Base-by-base conservation (phyloP, 2,888 invertebrate genomes). In the Metallyticus violacea region DNA sequence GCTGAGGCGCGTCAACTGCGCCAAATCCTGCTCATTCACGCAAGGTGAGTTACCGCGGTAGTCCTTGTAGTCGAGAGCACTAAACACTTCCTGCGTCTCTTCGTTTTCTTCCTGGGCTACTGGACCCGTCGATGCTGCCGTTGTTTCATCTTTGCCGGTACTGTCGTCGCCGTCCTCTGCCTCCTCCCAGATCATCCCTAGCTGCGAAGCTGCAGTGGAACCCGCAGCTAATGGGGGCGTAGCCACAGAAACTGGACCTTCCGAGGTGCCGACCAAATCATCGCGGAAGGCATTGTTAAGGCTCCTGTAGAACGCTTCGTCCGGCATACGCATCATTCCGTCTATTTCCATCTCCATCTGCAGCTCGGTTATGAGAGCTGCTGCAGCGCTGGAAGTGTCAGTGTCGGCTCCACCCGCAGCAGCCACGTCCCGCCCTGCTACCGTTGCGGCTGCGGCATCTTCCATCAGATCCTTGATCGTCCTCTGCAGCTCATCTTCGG, bases 141-240 rank as follows among this genome's bases (percentile, higher is more conserved):
- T 77, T 88, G 86, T 86, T 79, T 86, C 88, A 79, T 88, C 89
- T 76, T 88, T 86, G 88, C 85, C 88, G 78, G 87, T 90, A 77
- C 25, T 77, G 79, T 94, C 94, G 88, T 95, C 95, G 29, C 92
- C 92, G 89, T 97, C 97, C 91, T 97, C 96, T 15, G 96, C 95
- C 89, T 96, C 96, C 91, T 97, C 97, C 95, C 97, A 97, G 89
- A 97, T 97, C 96, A 97, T 96, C 88, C 95, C 96, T 89, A 97
- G 92, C 89, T 97, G 96, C 84, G 96, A 96, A 88, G 94, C 92
- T 86, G 95, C 95, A 88, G 95, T 93, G 88, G 94, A 92, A 86
- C 95, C 95, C 88, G 95, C 93, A 26, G 95, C 94, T 62, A 62
- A 62, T 26, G 93, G 93, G 79, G 91, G 91, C 27, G 93, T 88